Evolutionary conservation across 23 tunicate species (phyloP).

Genomic region (Oikopleura dioica): DNA sequence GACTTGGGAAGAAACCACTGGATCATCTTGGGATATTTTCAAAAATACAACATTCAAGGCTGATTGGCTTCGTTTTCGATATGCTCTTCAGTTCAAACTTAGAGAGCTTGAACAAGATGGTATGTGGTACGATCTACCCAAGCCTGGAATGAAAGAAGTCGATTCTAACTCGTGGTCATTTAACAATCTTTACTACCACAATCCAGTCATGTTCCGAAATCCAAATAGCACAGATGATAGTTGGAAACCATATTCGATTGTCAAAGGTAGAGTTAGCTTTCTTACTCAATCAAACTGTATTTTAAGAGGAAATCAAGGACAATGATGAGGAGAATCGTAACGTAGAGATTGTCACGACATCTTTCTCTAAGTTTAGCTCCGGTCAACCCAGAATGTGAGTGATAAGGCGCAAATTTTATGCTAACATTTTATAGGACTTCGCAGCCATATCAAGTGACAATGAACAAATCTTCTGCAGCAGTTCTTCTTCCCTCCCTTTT

Average conservation of each 20-base stretch:
- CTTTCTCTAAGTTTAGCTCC: too few species aligned
- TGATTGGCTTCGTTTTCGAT: neutral
- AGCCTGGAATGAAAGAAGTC: neutral
- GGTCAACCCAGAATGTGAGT: too few species aligned
- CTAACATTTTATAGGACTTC: too few species aligned
- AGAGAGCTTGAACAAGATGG: neutral
- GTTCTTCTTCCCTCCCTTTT: too few species aligned
- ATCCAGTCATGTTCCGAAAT: neutral
- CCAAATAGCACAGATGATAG: neutral
- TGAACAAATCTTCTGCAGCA: too few species aligned
- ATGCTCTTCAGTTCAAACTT: neutral
- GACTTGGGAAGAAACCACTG: neutral
- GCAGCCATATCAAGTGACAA: too few species aligned
- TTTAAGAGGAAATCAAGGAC: too few species aligned
- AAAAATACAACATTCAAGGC: neutral
- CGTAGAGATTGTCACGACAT: too few species aligned
- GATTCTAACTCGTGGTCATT: neutral
- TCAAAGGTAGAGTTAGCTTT: neutral
- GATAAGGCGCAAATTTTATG: too few species aligned
- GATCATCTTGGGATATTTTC: constrained; percentile 4
- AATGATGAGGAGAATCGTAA: too few species aligned
- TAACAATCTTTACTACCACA: neutral
- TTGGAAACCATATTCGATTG: neutral
- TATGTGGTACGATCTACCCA: neutral
- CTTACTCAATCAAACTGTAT: too few species aligned